Conservation (phyloP, 2,888 invertebrate genomes). For the Drosophila merina region DNA sequence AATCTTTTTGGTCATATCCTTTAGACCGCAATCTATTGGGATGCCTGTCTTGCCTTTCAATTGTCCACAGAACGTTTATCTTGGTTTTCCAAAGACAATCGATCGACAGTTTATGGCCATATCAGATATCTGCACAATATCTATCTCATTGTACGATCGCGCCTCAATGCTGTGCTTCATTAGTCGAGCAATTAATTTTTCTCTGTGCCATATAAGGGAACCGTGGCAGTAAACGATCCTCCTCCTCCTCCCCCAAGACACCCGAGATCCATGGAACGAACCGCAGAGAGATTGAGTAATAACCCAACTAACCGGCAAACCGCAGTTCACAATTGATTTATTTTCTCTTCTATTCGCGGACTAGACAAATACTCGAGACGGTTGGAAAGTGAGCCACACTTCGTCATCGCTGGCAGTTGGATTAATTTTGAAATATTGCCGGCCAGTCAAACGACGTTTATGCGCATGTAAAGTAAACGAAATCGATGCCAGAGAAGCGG, state of each 20-base stretch:
- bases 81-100: constrained; percentile 15
- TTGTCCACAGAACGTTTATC: constrained; percentile 32
- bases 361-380: constrained; percentile 65
- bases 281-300: constrained; percentile 78
- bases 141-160: constrained; percentile 62
- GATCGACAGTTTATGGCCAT: constrained; percentile 35
- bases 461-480: constrained; percentile 65
- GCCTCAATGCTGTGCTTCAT: constrained; percentile 62
- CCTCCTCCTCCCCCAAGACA: neutral
- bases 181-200: constrained; percentile 70
- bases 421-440: constrained; percentile 81
- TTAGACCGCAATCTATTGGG: constrained; percentile 1
- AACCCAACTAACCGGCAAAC: constrained; percentile 67
- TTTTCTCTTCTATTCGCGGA: constrained; percentile 69
- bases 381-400: constrained; percentile 72
- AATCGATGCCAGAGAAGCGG: constrained; percentile 9
- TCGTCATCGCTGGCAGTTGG: constrained; percentile 80
- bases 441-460: constrained; percentile 55
- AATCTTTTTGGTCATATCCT: neutral
- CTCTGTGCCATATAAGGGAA: constrained; percentile 60
- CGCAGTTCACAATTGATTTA: constrained; percentile 79
- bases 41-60: constrained; percentile 14
- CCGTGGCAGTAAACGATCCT: constrained; percentile 26
- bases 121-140: constrained; percentile 47
- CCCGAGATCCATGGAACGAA: constrained; percentile 20